phyloP scores from a whole-genome alignment of 2,888 invertebrate genomes.

The Harpalus rufipes region DNA sequence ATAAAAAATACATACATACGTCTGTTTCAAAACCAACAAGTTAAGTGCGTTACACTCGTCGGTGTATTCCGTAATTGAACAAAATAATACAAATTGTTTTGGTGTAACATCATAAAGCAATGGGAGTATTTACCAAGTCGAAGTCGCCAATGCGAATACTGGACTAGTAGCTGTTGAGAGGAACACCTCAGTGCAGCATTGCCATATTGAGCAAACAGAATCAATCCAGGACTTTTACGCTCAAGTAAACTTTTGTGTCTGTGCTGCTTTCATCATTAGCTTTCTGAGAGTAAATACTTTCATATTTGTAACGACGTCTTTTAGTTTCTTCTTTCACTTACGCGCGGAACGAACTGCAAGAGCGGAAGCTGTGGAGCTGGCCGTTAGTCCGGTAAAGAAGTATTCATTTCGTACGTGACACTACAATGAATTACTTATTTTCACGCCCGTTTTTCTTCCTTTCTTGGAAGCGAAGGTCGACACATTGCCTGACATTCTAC shows the following conservation, averaged over 20 bases:
- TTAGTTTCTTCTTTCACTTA: slow-evolving; percentile 62
- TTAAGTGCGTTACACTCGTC: neutral
- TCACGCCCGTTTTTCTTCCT: slow-evolving; percentile 35
- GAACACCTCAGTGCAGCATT: neutral
- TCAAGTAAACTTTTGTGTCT: slow-evolving; percentile 39
- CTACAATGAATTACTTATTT: slow-evolving; percentile 56
- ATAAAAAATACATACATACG: neutral
- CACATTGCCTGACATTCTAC: slow-evolving; percentile 9
- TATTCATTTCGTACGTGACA: slow-evolving; percentile 57
- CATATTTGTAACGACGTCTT: slow-evolving; percentile 61
- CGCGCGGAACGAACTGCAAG: neutral
- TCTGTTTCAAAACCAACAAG: neutral
- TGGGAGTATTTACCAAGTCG: neutral
- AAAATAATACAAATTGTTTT: slow-evolving; percentile 22
- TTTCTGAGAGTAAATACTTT: slow-evolving; percentile 56
- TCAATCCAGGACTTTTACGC: slow-evolving; percentile 60
- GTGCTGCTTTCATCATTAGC: slow-evolving; percentile 60
- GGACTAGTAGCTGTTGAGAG: neutral
- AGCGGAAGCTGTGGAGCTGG: neutral
- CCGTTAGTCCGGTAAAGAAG: slow-evolving; percentile 31
- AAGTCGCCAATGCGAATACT: neutral
- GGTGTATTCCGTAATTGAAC: neutral
- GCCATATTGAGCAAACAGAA: slow-evolving; percentile 43
- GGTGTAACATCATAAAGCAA: slow-evolving; percentile 20
- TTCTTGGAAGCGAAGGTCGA: slow-evolving; percentile 22